phyloP scores from a whole-genome alignment of 2,113 vertebrate species.

The Loxodonta africana region DNA sequence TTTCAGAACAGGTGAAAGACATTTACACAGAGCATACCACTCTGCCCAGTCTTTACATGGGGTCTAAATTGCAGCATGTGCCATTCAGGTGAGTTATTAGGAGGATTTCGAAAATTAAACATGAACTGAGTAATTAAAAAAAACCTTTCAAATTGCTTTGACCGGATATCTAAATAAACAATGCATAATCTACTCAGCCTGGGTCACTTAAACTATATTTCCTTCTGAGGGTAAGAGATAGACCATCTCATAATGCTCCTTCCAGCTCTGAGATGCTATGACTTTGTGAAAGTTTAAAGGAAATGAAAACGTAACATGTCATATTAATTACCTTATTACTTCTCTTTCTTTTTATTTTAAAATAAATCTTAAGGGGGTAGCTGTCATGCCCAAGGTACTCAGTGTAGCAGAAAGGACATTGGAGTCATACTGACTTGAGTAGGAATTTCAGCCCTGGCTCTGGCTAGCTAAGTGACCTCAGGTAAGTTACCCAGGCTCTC shows the following conservation, averaged over 20 bases:
- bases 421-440: neutral
- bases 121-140: neutral
- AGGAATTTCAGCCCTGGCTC: neutral
- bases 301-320: neutral
- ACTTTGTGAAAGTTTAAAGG: conserved; percentile 12
- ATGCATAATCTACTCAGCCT: neutral
- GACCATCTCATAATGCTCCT: neutral
- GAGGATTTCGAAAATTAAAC: conserved; percentile 14
- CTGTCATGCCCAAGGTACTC: neutral
- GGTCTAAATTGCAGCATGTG: neutral
- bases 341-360: neutral
- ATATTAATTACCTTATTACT: neutral
- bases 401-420: neutral
- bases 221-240: neutral
- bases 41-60: neutral
- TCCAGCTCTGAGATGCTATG: neutral
- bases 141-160: neutral
- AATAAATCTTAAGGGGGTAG: neutral
- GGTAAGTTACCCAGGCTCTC: neutral
- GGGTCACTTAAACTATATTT: neutral
- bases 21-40: neutral
- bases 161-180: neutral
- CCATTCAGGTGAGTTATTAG: neutral
- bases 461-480: neutral
- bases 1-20: neutral